Evolutionary conservation across 2,797 vertebrate genomes (phyloP).

Genomic region (Rhinichthys osculus): DNA sequence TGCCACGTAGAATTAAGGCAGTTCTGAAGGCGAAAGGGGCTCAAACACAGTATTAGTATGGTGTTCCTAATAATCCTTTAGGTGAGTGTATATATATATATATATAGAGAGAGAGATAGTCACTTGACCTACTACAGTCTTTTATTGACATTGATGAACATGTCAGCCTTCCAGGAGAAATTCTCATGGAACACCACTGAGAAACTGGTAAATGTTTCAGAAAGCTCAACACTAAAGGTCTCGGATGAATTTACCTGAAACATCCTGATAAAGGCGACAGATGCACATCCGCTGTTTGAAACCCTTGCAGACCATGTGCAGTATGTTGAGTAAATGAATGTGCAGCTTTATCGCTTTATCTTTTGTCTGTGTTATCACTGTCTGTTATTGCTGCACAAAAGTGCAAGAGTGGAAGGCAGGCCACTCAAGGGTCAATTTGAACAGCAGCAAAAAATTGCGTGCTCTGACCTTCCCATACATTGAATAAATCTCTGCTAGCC

Average conservation of each 20-base stretch:
- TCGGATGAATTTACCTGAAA: constrained; percentile 12
- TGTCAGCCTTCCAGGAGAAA: neutral
- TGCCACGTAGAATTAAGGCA: too few species aligned
- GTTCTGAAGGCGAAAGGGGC: too few species aligned
- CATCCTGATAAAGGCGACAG: constrained; percentile 23
- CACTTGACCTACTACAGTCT: neutral
- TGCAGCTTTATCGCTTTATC: neutral
- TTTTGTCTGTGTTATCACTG: constrained; percentile 1
- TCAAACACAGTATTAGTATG: too few species aligned
- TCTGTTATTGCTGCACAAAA: constrained; percentile 8
- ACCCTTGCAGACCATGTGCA: neutral
- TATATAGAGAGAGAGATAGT: neutral
- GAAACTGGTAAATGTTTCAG: neutral
- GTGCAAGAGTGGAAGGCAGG: constrained; percentile 28
- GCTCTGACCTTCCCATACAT: constrained; percentile 18
- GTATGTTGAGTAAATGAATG: constrained; percentile 24
- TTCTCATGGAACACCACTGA: neutral
- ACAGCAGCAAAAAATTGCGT: constrained; percentile 6
- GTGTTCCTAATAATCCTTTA: too few species aligned
- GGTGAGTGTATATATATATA: too few species aligned
- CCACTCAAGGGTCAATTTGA: constrained; percentile 28
- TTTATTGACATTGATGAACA: neutral
- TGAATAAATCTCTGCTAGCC: constrained; percentile 26
- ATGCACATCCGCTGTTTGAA: constrained; percentile 11
- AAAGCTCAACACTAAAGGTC: neutral